phyloP scores from a whole-genome alignment of 2,888 invertebrate species.

The Dynastes grantii region DNA sequence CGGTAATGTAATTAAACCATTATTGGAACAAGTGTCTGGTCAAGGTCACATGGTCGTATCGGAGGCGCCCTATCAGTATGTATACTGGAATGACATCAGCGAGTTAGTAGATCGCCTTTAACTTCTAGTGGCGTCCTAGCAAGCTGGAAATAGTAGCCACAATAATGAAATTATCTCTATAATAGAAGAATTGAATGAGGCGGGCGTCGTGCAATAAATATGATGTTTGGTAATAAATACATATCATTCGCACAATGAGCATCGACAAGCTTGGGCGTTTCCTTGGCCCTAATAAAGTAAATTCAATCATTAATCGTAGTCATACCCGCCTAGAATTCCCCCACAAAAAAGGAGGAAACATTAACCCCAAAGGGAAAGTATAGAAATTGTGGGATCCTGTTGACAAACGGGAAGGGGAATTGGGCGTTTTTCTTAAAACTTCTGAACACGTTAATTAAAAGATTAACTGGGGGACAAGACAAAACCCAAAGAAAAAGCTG shows the following conservation, averaged over 20 bases:
- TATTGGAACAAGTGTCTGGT: not conserved
- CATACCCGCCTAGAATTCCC: not conserved
- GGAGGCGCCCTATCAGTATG: constrained; percentile 2
- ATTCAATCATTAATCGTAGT: not conserved
- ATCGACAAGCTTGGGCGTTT: not conserved
- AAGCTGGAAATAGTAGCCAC: constrained; percentile 47
- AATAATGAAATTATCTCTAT: constrained; percentile 51
- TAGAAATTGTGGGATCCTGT: too few species aligned
- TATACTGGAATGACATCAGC: constrained; percentile 51
- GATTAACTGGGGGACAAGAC: too few species aligned
- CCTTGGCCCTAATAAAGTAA: not conserved
- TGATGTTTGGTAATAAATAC: not conserved
- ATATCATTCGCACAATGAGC: not conserved
- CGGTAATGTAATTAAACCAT: constrained; percentile 47
- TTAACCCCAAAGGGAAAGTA: too few species aligned
- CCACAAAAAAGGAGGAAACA: too few species aligned
- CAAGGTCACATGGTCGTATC: constrained; percentile 4
- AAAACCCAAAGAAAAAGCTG: too few species aligned
- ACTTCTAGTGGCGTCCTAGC: constrained; percentile 36
- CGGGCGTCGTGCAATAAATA: constrained; percentile 34
- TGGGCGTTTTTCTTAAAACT: too few species aligned
- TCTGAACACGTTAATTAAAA: too few species aligned
- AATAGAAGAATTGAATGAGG: constrained; percentile 48
- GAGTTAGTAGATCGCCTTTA: constrained; percentile 33
- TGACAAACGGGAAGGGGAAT: too few species aligned